phyloP scores from a whole-genome alignment of 2,113 vertebrate species.

The Potamarius usumacintae region DNA sequence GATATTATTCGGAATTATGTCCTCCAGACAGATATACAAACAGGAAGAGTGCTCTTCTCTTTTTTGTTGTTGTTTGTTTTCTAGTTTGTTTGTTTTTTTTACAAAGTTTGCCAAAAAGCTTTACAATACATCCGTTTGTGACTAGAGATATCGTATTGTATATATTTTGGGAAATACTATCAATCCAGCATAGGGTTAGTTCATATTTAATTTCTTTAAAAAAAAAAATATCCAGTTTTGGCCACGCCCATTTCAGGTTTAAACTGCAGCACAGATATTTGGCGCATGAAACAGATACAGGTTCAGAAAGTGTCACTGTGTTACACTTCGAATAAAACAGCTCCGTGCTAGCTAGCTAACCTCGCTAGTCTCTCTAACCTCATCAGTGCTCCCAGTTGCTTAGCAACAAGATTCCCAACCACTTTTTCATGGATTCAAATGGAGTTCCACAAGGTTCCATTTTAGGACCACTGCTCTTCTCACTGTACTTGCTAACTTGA shows the following conservation, averaged over 20 bases:
- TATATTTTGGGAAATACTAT: too few relatives aligned
- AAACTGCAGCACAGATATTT: background rate
- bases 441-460: background rate
- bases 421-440: background rate
- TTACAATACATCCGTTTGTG: too few relatives aligned
- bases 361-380: background rate
- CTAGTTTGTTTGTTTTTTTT: too few relatives aligned
- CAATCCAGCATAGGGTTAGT: background rate
- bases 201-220: background rate
- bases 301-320: background rate
- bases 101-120: too few relatives aligned
- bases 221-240: background rate
- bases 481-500: background rate
- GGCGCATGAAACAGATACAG: background rate
- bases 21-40: too few relatives aligned
- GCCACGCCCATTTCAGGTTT: background rate
- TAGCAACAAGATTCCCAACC: background rate
- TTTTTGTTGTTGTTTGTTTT: too few relatives aligned
- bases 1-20: too few relatives aligned
- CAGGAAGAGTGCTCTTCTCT: too few relatives aligned
- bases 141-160: too few relatives aligned
- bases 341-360: background rate
- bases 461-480: background rate
- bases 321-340: background rate
- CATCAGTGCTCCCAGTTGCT: background rate